These are phyloP conservation scores for Sipha flava DNA, from an alignment of 1,140 invertebrate species.

Conservation along the genomic window DNA sequence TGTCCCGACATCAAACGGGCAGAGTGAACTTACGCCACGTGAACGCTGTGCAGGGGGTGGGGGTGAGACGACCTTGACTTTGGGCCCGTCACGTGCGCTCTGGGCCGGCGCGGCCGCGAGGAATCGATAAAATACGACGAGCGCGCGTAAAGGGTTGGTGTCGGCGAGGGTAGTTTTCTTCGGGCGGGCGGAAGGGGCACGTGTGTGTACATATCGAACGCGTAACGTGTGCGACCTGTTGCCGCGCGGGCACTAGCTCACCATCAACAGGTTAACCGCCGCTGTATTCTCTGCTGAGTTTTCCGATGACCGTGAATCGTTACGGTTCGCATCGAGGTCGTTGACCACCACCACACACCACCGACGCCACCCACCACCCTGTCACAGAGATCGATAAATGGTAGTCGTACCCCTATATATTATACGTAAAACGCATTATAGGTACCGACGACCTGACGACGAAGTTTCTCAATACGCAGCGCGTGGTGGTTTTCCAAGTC, in stretches of 20 bases:
- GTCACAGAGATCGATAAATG: no score
- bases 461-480: no score
- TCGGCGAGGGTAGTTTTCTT: not conserved
- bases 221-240: not conserved
- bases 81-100: not conserved
- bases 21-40: no score
- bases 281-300: not conserved
- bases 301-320: not conserved
- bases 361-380: not conserved
- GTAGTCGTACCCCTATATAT: not conserved
- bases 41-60: not conserved
- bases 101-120: not conserved
- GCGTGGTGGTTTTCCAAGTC: no score
- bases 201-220: no score
- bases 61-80: not conserved
- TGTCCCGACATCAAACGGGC: no score
- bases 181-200: no score
- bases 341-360: not conserved
- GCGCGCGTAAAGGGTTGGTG: not conserved
- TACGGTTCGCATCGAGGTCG: not conserved
- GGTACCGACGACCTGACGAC: no score
- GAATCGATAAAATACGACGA: constrained; percentile 19
- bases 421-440: no score
- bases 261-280: constrained; percentile 7
- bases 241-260: not conserved